phyloP scores from a whole-genome alignment of 2,113 vertebrate species.

The Sinosuthora webbiana region DNA sequence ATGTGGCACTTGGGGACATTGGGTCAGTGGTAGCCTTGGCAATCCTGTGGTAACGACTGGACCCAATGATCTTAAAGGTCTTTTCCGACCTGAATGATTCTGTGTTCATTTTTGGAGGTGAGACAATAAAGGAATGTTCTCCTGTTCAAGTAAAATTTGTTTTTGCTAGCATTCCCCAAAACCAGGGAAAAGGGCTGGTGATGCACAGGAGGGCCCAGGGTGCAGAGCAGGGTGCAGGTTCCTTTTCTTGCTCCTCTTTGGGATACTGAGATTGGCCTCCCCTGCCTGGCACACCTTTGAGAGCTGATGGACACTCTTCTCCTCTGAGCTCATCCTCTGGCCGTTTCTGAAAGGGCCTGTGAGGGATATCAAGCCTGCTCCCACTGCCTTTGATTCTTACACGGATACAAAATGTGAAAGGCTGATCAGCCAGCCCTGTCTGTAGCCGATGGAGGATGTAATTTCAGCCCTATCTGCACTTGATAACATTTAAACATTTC shows the following conservation, averaged over 20 bases:
- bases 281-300: neutral
- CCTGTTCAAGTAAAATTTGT: neutral
- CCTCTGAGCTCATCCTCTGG: neutral
- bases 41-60: accelerated
- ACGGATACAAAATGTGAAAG: neutral
- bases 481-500: neutral
- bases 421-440: neutral
- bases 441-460: neutral
- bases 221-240: neutral
- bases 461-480: neutral
- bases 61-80: neutral
- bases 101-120: neutral
- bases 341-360: neutral
- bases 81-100: neutral
- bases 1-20: neutral
- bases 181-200: neutral
- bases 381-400: neutral
- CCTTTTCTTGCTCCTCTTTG: neutral
- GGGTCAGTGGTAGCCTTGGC: neutral
- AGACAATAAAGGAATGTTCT: neutral
- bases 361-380: neutral
- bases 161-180: accelerated
- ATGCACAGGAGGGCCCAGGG: neutral
- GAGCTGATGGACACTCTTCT: neutral
- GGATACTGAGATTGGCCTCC: neutral